Evolutionary conservation across 2,797 vertebrate genomes (phyloP), one percentile per base, ranked within the genome.

Genomic region (Centropyge bicolor): DNA sequence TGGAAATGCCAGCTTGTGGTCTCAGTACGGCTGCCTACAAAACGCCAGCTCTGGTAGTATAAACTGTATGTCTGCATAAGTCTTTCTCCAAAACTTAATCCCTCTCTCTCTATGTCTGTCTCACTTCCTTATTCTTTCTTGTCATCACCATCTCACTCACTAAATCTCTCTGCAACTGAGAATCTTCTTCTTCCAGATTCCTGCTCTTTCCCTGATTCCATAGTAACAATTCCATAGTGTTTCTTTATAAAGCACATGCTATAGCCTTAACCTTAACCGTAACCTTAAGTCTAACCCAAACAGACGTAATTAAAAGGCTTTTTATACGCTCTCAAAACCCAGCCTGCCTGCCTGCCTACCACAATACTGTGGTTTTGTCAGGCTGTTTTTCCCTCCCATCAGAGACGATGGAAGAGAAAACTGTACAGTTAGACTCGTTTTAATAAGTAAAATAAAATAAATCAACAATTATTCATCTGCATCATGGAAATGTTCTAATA

Each of bases 221-320:
- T 36, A 83, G 82, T 68, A 69, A 86, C 74, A 76, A 65, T 73
- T 86, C 82, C 56, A 70, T 62, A 74, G 77, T 73, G 61, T 85
- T 78, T 87, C 86, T 81, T 90, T 82, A 70, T 81, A 88, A 88
- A 85, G 81, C 89, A 82, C 85, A 86, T 86, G 68, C 85, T 90
- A 81, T 81, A 86, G 82, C 78, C 77, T 62, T 69, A 90, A 85
- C 83, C 85, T 78, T 87, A 90, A 93, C 86, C 57, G 19, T 87
- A 92, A 90, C 89, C 88, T 84, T 91, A 86, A 87, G 79, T 85
- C 79, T 89, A 91, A 93, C 88, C 83, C 90, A 89, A 93, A 91
- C 86, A 87, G 84, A 89, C 81, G 62, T 91, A 93, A 94, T 94
- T 92, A 93, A 92, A 93, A 93, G 88, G 76, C 72, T 89, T 93